Evolutionary conservation across 1,140 invertebrate species (phyloP).

Genomic region (Palaemon carinicauda): DNA sequence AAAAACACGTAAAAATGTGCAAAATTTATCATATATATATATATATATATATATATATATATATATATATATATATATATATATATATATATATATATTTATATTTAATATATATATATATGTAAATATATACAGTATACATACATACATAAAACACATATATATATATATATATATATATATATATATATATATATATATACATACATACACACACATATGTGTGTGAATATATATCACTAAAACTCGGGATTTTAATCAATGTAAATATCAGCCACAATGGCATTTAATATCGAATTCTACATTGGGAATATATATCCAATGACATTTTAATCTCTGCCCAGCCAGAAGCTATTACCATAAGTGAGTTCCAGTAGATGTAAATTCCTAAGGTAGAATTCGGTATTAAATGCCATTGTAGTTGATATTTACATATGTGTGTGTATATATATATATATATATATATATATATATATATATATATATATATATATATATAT

Average conservation of each 20-base stretch:
- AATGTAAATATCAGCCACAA: too few relatives aligned
- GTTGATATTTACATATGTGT: background rate
- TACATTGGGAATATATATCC: too few relatives aligned
- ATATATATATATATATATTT: conserved; percentile 25
- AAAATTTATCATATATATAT: background rate
- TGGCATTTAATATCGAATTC: too few relatives aligned
- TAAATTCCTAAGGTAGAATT: too few relatives aligned
- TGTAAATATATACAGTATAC: background rate
- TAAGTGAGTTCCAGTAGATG: too few relatives aligned
- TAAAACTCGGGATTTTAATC: too few relatives aligned
- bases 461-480: conserved; percentile 8
- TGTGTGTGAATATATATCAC: background rate
- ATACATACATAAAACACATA: background rate
- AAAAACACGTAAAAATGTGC: too few relatives aligned
- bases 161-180: conserved; percentile 24
- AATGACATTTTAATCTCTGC: too few relatives aligned
- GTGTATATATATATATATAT: background rate
- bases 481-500: conserved; percentile 25
- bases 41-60: conserved; percentile 13
- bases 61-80: conserved; percentile 3
- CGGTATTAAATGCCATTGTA: too few relatives aligned
- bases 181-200: conserved; percentile 24
- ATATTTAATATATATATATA: conserved; percentile 14
- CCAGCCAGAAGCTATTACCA: too few relatives aligned
- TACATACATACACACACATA: conserved; percentile 10